Evolutionary conservation across 2,797 vertebrate species (phyloP).

Genomic region (Potorous gilbertii): DNA sequence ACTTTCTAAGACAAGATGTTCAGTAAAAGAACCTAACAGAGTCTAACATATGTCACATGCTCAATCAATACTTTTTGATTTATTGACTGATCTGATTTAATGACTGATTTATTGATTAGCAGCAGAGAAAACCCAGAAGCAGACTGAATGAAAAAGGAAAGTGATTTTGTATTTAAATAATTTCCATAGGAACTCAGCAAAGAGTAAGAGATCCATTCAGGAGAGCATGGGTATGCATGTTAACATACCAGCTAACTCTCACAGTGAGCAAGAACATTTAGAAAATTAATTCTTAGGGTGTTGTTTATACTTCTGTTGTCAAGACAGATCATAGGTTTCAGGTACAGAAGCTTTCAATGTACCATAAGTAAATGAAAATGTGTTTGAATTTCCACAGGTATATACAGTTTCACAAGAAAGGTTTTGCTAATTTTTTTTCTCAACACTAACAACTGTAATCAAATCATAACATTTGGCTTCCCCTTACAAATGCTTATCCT

Average conservation of each 20-base stretch:
- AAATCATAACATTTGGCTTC: not conserved
- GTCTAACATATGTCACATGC: too few species aligned
- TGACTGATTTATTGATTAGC: not conserved
- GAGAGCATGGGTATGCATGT: not conserved
- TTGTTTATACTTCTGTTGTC: not conserved
- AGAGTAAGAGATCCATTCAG: not conserved
- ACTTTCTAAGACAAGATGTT: not conserved
- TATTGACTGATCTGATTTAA: not conserved
- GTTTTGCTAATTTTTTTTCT: not conserved
- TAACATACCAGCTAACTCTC: not conserved
- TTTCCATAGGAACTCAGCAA: not conserved
- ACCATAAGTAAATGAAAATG: slow-evolving; percentile 38
- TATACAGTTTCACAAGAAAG: slow-evolving; percentile 38
- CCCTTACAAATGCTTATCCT: not conserved
- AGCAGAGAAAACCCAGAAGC: not conserved
- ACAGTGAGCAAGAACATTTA: not conserved
- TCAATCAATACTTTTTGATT: not conserved
- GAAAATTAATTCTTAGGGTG: not conserved
- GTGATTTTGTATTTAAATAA: not conserved
- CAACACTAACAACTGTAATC: not conserved
- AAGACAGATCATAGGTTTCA: not conserved
- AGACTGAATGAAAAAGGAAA: not conserved
- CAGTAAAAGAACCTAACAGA: not conserved
- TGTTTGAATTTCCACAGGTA: slow-evolving; percentile 16
- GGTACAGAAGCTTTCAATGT: not conserved